Evolutionary conservation across 2,113 vertebrate species (phyloP).

Genomic region (Caloenas nicobarica): DNA sequence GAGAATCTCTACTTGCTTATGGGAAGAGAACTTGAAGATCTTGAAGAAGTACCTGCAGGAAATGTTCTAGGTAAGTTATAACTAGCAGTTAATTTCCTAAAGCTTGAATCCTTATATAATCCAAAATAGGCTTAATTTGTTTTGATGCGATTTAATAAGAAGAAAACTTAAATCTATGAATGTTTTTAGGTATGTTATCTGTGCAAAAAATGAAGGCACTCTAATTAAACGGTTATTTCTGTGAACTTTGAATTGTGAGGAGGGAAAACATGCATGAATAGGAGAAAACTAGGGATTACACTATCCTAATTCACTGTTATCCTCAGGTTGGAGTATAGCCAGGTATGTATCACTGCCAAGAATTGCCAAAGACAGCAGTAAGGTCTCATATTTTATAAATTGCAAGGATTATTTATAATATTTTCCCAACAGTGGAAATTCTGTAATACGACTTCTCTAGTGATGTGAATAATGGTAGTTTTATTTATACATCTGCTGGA

Average conservation of each 20-base stretch:
- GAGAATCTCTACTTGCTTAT: slow-evolving; percentile 92
- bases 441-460: not conserved
- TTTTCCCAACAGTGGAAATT: not conserved
- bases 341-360: not conserved
- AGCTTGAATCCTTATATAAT: not conserved
- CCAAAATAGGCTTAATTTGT: not conserved
- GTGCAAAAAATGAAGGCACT: not conserved
- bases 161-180: not conserved
- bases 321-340: not conserved
- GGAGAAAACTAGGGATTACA: not conserved
- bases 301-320: not conserved
- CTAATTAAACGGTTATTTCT: not conserved
- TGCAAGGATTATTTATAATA: not conserved
- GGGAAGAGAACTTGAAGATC: slow-evolving; percentile 91
- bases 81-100: not conserved
- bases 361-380: not conserved
- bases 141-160: not conserved
- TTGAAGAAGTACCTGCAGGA: slow-evolving; percentile 90
- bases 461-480: not conserved
- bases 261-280: not conserved
- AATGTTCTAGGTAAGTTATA: slow-evolving; percentile 87
- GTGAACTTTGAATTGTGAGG: not conserved
- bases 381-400: not conserved
- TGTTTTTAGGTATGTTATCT: not conserved
- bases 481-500: slow-evolving; percentile 11